Percentiles rank a stretch among this genome's conserved stretches.
Evolutionary conservation across 2,797 vertebrate species (phyloP).

Genomic region (Siniperca obscura): DNA sequence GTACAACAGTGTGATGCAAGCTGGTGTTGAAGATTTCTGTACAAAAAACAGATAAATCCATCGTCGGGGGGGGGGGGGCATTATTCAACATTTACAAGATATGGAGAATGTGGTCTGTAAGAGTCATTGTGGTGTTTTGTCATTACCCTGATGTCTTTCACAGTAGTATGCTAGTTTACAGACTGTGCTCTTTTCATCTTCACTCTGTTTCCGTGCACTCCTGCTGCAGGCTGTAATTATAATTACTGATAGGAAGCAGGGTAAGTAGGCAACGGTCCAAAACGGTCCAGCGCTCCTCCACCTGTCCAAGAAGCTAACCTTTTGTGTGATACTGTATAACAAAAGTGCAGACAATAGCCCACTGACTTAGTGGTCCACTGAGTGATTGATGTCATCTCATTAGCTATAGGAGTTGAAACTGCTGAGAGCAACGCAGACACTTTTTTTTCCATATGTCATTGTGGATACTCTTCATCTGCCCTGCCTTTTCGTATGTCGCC

Average conservation of each 20-base stretch:
- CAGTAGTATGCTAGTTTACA: constrained; percentile 12
- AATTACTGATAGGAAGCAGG: constrained; percentile 46
- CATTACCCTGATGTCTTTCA: constrained; percentile 6
- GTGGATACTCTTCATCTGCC: constrained; percentile 26
- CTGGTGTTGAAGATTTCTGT: constrained; percentile 42
- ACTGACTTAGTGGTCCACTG: constrained; percentile 57
- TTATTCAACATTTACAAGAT: constrained; percentile 17
- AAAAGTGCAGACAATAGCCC: constrained; percentile 68
- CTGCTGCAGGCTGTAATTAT: constrained; percentile 29
- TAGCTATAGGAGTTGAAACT: constrained; percentile 57
- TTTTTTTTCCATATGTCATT: constrained; percentile 41
- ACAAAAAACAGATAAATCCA: constrained; percentile 32
- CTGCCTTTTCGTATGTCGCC: constrained; percentile 33
- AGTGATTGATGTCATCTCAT: constrained; percentile 80
- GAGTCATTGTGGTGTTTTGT: constrained; percentile 13
- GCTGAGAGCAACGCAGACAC: constrained; percentile 54
- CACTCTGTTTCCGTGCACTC: constrained; percentile 14
- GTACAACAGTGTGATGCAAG: constrained; percentile 62
- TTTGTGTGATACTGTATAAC: constrained; percentile 67
- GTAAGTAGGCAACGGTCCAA: constrained; percentile 38
- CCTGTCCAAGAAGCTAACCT: constrained; percentile 65
- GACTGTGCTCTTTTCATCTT: constrained; percentile 12
- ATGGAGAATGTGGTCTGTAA: neutral
- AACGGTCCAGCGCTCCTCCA: constrained; percentile 26
- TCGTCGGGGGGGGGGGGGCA: neutral